Evolutionary conservation across 2,113 vertebrate genomes (phyloP).

Genomic region (Empidonax traillii): DNA sequence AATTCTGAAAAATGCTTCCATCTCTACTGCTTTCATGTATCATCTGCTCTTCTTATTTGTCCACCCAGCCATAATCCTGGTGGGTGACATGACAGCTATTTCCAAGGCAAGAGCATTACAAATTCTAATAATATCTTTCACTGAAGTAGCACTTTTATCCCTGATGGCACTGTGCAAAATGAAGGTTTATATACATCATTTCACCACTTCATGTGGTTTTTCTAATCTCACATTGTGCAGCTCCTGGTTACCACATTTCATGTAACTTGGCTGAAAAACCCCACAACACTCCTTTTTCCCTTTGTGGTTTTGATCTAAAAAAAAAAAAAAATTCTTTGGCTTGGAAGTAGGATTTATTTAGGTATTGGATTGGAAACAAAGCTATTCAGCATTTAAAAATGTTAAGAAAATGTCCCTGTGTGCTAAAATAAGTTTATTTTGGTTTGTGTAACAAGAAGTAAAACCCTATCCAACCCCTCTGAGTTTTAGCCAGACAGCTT

Average conservation of each 20-base stretch:
- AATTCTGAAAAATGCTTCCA: slow-evolving; percentile 49
- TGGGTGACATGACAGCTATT: slow-evolving; percentile 46
- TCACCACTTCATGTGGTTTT: not conserved
- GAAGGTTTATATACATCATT: not conserved
- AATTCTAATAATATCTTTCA: slow-evolving; percentile 47
- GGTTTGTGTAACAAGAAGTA: not conserved
- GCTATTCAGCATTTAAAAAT: not conserved
- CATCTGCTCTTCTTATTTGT: slow-evolving; percentile 35
- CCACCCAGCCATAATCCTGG: slow-evolving; percentile 22
- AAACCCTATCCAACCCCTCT: not conserved
- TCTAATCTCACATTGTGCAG: not conserved
- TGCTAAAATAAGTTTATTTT: not conserved
- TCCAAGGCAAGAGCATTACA: slow-evolving; percentile 36
- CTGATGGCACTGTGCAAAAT: not conserved
- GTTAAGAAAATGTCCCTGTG: not conserved
- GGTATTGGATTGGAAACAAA: not conserved
- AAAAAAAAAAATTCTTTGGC: not conserved
- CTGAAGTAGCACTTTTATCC: slow-evolving; percentile 13
- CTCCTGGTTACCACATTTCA: not conserved
- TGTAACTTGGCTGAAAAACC: not conserved
- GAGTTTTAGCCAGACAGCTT: not conserved
- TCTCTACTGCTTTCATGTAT: slow-evolving; percentile 23
- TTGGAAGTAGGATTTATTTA: not conserved
- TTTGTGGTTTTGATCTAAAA: not conserved
- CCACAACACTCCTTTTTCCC: not conserved